phyloP scores from a whole-genome alignment of 2,797 vertebrate species.

The Chromobotia macracanthus region DNA sequence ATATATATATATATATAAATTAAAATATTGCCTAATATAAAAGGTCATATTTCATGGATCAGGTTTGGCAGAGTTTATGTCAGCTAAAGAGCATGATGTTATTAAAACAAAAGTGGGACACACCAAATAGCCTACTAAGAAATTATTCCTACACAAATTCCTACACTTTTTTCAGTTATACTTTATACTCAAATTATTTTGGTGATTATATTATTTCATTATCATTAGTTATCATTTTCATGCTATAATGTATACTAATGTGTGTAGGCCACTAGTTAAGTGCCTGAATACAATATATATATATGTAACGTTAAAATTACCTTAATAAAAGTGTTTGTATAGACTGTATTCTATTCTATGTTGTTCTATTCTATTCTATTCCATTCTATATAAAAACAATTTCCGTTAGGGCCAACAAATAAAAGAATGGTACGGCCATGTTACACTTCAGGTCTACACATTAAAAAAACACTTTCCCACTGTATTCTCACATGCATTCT shows the following conservation, averaged over 20 bases:
- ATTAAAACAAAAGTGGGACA: no score
- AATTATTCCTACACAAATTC: no score
- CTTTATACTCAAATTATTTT: no score
- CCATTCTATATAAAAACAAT: background rate
- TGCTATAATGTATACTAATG: no score
- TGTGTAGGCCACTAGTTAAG: no score
- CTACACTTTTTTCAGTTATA: no score
- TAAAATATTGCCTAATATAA: background rate
- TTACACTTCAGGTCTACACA: constrained; percentile 17
- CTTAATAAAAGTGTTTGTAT: background rate
- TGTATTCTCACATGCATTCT: constrained; percentile 21
- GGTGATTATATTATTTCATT: no score
- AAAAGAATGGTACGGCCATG: background rate
- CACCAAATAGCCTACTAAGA: no score
- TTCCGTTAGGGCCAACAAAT: background rate
- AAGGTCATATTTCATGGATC: background rate
- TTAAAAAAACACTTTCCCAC: constrained; percentile 17
- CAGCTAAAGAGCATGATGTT: background rate
- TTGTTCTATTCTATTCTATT: background rate
- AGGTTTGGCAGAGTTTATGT: background rate
- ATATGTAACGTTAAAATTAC: no score
- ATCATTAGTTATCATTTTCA: no score
- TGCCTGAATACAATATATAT: no score
- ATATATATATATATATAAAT: no score
- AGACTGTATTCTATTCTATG: background rate